A percentile compares a stretch with the other conserved stretches of the same genome.
Evolutionary conservation across 2,888 invertebrate genomes (phyloP).

Genomic region (Caenorhabditis parvicauda): DNA sequence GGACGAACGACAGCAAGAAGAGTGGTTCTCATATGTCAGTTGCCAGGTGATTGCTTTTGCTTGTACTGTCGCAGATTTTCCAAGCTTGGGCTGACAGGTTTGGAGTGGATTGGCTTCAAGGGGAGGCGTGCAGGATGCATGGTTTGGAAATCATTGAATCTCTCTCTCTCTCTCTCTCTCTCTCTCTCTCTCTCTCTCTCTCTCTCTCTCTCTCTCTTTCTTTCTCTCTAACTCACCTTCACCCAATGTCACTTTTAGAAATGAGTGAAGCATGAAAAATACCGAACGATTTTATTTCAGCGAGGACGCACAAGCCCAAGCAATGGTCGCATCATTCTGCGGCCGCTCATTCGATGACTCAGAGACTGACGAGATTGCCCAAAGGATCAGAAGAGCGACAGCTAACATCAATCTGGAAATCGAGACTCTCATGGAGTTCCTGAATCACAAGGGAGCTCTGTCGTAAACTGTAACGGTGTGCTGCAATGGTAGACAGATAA

Average conservation of each 20-base stretch:
- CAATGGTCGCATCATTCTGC: constrained; percentile 63
- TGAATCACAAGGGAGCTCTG: constrained; percentile 61
- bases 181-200: too few species aligned
- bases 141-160: too few species aligned
- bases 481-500: too few species aligned
- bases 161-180: too few species aligned
- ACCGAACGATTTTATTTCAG: constrained; percentile 36
- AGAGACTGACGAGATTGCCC: constrained; percentile 63
- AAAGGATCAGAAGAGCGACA: constrained; percentile 61
- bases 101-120: too few species aligned
- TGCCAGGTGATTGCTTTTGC: constrained; percentile 48
- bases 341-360: constrained; percentile 62
- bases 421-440: constrained; percentile 61
- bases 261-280: background rate
- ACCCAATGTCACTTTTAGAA: constrained; percentile 8
- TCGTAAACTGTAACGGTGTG: constrained; percentile 28
- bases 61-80: constrained; percentile 6
- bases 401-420: constrained; percentile 62
- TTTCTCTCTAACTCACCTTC: constrained; percentile 1
- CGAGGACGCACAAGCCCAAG: constrained; percentile 62
- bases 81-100: background rate
- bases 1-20: constrained; percentile 52
- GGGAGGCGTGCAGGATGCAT: too few species aligned
- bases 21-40: constrained; percentile 60
- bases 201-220: constrained; percentile 23